Evolutionary conservation across 2,888 invertebrate species (phyloP), one percentile per base, ranked within the genome.

Genomic region (Dynastes hyllus): DNA sequence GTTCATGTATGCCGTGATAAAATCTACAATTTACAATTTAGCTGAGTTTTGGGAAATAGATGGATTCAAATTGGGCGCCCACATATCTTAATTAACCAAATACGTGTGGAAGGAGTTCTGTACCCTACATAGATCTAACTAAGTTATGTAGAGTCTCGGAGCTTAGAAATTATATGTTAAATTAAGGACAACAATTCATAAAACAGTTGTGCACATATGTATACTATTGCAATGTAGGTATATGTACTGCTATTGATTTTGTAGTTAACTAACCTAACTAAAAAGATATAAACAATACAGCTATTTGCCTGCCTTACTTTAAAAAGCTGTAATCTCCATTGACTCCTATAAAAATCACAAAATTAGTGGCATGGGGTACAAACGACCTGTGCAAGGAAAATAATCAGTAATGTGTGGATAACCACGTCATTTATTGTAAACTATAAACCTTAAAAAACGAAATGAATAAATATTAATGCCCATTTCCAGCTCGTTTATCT

Each of bases 31-130:
- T 37, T 37, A 22, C 9, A 29, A 55, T 53, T 40, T 22, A 9
- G 8, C 13, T 1, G 9, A 16, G 51, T 11, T 51, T 8, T 69
- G 45, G 50, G 27, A 69, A 69, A 29, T 61, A 61, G 11, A 29
- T 6, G 61, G 29, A 61, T 61, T 61, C 27, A 69, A 67, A 69
- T 51, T 50, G 22, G 29, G 9, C 22, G 50, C 45, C 27, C 69
- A 50, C 51, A 69, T 69, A 69, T 50, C 16, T 50, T 51, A 50
- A 69, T 69, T 51, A 69, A 51, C 45, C 16, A 61, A 3, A 11
- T 61, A 61, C 27, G 29, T 16, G 22, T 61, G 6, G 9, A 58
- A 58, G 58, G 58, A 58, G 16, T 58, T 13, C 58, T 22, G 16
- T 58, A 22, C 22, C 61, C 61, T 29, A 61, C 61, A 61, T 61